These are phyloP conservation scores for Gavialis gangeticus DNA, from an alignment of 2,113 vertebrate species.

Conservation along the genomic window DNA sequence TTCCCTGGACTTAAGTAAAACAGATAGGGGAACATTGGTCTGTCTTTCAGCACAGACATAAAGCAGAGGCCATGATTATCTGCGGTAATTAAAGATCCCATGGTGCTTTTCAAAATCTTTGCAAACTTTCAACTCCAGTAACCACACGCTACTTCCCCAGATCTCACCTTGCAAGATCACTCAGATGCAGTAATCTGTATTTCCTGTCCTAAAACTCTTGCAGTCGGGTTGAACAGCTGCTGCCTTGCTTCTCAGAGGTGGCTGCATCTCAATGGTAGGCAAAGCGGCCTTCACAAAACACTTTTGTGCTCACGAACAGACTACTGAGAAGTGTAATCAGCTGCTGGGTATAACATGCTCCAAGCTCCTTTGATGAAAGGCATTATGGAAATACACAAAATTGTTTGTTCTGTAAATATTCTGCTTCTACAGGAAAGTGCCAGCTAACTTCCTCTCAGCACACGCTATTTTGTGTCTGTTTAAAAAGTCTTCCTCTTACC, in stretches of 20 bases:
- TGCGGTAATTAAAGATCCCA: slow-evolving; percentile 55
- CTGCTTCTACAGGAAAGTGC: background rate
- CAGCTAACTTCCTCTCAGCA: background rate
- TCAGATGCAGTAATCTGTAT: slow-evolving; percentile 48
- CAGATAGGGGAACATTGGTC: background rate
- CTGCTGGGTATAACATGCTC: background rate
- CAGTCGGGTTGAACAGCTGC: slow-evolving; percentile 15
- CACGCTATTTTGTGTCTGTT: background rate
- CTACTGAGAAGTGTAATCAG: background rate
- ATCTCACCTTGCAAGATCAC: slow-evolving; percentile 46
- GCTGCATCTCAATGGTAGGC: background rate
- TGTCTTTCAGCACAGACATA: slow-evolving; percentile 33
- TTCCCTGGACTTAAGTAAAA: slow-evolving; percentile 22
- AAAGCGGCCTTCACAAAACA: background rate
- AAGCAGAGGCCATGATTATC: slow-evolving; percentile 42
- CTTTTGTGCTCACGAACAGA: background rate
- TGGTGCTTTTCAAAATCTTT: slow-evolving; percentile 65
- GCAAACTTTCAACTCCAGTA: slow-evolving; percentile 52
- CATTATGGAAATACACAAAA: background rate
- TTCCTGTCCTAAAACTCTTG: slow-evolving; percentile 37
- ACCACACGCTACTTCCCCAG: slow-evolving; percentile 51
- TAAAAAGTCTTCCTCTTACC: background rate
- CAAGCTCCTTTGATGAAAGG: background rate
- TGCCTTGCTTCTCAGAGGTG: background rate
- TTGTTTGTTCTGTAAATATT: background rate